Evolutionary conservation across 2,797 vertebrate species (phyloP), one percentile per base, ranked within the genome.

Genomic region (Aldrovandia affinis): DNA sequence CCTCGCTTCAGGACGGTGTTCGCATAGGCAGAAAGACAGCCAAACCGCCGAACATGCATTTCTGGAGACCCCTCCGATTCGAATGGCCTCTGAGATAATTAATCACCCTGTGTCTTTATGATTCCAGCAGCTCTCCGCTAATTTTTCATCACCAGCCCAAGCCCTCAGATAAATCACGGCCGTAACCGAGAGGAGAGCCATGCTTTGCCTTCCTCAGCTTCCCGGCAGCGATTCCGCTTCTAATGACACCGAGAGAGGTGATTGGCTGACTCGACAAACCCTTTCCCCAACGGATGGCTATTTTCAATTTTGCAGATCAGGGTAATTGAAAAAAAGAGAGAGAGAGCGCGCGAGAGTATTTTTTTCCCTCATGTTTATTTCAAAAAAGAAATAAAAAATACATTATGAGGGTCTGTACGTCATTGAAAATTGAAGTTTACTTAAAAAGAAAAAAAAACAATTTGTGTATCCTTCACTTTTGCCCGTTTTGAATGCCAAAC

Each of bases 211-310:
- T 61, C 54, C n/a, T 61, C 73, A n/a, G 33, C 55, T 77, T 78
- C 73, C 73, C 54, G 30, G 82, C 82, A 47, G 82, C 70, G 28
- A 28, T 25, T 68, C 81, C 50, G 59, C 81, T 68, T 25, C 57
- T 39, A 78, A 83, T 47, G 55, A n/a, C 73, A 30, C 54, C 18
- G 65, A 30, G 81, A 20, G 30, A 83, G 82, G 33, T 61, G 33
- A 57, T 57, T 20, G 70, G 39, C 70, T 61, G 73, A 42, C 36
- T 42, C 36, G 33, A 15, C 68, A 73, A 39, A 73, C 30, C 18
- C 68, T 73, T 2, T 73, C 68, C 68, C 20, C 33, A n/a, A 42
- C 18, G 25, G 36, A 73, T 20, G n/a, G 25, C n/a, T 18, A 57
- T 57, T 57, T 73, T 14, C 5, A 39, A 42, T 73, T 73, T 42